These are phyloP conservation scores for Percopsis transmontana DNA, from an alignment of 2,113 vertebrate genomes.

Conservation along the genomic window DNA sequence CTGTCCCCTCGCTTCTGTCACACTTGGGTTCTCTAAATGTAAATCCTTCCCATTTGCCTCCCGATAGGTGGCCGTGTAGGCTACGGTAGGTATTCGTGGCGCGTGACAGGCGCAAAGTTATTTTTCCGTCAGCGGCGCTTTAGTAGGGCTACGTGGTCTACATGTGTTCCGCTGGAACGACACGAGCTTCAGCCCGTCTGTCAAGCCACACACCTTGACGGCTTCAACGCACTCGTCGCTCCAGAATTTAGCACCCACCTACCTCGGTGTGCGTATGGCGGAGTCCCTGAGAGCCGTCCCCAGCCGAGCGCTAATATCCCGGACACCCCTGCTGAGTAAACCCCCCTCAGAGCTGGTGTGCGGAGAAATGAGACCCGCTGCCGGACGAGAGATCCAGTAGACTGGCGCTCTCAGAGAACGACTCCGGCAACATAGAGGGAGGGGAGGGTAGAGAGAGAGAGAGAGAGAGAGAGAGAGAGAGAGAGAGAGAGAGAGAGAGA, in stretches of 20 bases:
- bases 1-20: too few species aligned
- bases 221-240: too few species aligned
- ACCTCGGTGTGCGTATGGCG: constrained; percentile 64
- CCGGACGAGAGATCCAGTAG: constrained; percentile 66
- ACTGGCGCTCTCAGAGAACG: constrained; percentile 36
- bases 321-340: constrained; percentile 80
- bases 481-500: constrained; percentile 35
- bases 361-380: constrained; percentile 78
- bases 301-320: constrained; percentile 76
- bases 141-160: too few species aligned
- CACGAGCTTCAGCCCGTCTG: too few species aligned
- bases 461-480: constrained; percentile 1
- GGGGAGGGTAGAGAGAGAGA: constrained; percentile 38
- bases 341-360: constrained; percentile 82
- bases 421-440: constrained; percentile 60
- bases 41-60: too few species aligned
- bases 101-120: too few species aligned
- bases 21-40: constrained; percentile 7
- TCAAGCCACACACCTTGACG: not conserved
- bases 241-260: constrained; percentile 47
- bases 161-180: too few species aligned
- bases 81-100: too few species aligned
- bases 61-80: too few species aligned
- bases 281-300: constrained; percentile 61
- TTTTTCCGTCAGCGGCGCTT: too few species aligned